A percentile compares a stretch with the other conserved stretches of the same genome.
These are phyloP conservation scores for Cynodonichthys magdalenae DNA, from an alignment of 2,797 vertebrate species.

Conservation along the genomic window DNA sequence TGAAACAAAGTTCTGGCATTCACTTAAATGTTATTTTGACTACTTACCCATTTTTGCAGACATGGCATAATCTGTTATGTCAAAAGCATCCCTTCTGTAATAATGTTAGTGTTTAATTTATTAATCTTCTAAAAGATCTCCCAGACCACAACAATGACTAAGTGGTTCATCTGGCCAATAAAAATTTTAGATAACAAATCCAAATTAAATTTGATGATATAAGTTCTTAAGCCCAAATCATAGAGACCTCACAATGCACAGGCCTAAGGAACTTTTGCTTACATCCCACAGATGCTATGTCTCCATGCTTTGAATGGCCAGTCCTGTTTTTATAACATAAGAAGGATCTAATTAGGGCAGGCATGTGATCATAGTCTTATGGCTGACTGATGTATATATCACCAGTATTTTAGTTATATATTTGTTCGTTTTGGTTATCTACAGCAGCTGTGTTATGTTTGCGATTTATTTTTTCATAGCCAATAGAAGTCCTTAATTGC, in stretches of 20 bases:
- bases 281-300: background rate
- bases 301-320: background rate
- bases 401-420: no score
- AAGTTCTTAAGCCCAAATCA: background rate
- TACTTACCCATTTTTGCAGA: background rate
- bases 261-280: background rate
- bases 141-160: no score
- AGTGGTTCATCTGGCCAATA: background rate
- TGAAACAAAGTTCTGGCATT: background rate
- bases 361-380: background rate
- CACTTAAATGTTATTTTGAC: background rate
- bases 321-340: background rate
- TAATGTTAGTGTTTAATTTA: no score
- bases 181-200: background rate
- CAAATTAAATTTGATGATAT: background rate
- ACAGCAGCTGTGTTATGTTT: no score
- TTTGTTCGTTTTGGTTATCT: no score
- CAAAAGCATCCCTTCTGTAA: background rate
- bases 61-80: background rate
- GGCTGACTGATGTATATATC: background rate
- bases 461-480: no score
- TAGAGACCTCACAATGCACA: background rate
- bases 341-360: background rate
- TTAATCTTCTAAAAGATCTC: no score
- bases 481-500: no score